phyloP scores from a whole-genome alignment of 2,888 invertebrate species.

The Syrphus vitripennis region DNA sequence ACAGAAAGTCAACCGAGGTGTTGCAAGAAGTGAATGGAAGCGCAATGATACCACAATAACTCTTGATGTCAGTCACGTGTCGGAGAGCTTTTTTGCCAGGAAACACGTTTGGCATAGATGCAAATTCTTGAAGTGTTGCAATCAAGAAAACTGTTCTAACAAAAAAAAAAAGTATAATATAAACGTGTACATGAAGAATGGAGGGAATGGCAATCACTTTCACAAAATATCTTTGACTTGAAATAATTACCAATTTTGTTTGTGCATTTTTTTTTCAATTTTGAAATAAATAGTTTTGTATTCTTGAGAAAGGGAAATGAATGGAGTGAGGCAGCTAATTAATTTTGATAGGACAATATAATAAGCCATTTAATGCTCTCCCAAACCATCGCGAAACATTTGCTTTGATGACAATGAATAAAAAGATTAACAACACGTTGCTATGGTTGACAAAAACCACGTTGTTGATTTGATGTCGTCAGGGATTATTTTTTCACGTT shows the following conservation, averaged over 20 bases:
- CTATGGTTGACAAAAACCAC: no score
- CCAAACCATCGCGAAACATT: no score
- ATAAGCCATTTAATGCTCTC: no score
- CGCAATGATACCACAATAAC: conserved; percentile 62
- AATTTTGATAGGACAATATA: not conserved
- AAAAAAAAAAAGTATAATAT: not conserved
- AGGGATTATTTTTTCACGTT: no score
- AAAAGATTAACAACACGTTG: no score
- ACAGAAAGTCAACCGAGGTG: conserved; percentile 55
- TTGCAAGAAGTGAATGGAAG: conserved; percentile 52
- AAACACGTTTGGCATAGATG: conserved; percentile 61
- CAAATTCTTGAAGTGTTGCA: conserved; percentile 68
- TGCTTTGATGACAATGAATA: no score
- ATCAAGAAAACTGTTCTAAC: conserved; percentile 32
- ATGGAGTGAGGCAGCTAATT: not conserved
- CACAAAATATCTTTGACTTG: not conserved
- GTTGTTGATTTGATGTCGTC: no score
- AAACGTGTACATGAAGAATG: not conserved
- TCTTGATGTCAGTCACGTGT: conserved; percentile 67
- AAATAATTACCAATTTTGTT: not conserved
- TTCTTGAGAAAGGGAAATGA: not conserved
- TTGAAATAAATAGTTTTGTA: not conserved
- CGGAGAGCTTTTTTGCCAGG: conserved; percentile 9
- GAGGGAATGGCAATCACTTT: not conserved
- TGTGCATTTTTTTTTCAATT: not conserved